Evolutionary conservation across 2,888 invertebrate species (phyloP).

Genomic region (Psococerastis gibbosa): DNA sequence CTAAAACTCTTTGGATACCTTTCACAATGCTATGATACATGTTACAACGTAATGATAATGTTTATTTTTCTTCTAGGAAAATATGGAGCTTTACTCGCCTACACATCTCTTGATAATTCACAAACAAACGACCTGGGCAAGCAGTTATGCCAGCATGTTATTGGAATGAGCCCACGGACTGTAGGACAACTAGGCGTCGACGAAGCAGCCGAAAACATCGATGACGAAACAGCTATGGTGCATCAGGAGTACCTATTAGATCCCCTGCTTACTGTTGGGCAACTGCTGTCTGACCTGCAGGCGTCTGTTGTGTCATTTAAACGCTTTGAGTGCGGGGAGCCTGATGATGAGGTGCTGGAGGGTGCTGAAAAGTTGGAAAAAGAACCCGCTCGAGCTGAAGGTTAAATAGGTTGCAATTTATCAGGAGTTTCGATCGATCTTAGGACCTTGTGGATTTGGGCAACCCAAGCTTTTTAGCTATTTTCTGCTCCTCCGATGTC

Average conservation of each 20-base stretch:
- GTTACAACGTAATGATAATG: too few relatives aligned
- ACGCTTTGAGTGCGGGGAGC: conserved; percentile 75
- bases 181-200: conserved; percentile 44
- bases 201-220: conserved; percentile 38
- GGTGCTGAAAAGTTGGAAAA: background rate
- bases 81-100: conserved; percentile 68
- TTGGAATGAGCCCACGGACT: conserved; percentile 66
- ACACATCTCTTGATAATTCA: conserved; percentile 25
- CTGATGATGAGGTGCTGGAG: background rate
- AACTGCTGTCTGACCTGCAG: conserved; percentile 39
- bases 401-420: too few relatives aligned
- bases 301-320: conserved; percentile 55
- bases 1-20: too few relatives aligned
- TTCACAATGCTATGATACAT: too few relatives aligned
- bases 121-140: conserved; percentile 35
- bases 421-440: too few relatives aligned
- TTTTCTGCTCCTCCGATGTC: too few relatives aligned
- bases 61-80: conserved; percentile 35
- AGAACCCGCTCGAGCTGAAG: background rate
- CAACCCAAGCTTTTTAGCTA: too few relatives aligned
- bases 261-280: conserved; percentile 49
- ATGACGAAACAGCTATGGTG: conserved; percentile 63
- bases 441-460: too few relatives aligned
- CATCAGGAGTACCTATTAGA: conserved; percentile 77
- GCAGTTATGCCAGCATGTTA: conserved; percentile 80